Evolutionary conservation across 2,888 invertebrate genomes (phyloP).

Genomic region (Clusia tigrina): DNA sequence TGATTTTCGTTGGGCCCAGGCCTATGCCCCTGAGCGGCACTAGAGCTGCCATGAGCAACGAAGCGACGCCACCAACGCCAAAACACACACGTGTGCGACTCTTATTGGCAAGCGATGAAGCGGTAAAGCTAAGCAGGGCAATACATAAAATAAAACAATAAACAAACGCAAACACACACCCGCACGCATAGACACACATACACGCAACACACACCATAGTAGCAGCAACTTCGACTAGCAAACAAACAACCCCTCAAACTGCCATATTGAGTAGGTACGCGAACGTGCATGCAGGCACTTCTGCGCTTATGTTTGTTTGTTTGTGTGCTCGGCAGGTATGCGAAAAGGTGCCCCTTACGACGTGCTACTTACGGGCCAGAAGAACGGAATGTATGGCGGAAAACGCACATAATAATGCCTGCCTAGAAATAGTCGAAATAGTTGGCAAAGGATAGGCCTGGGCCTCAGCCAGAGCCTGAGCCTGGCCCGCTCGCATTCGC

Average conservation of each 20-base stretch:
- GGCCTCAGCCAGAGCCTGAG: background rate
- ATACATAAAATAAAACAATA: background rate
- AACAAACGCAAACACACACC: background rate
- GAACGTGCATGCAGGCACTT: constrained; percentile 6
- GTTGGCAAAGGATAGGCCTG: background rate
- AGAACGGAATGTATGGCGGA: background rate
- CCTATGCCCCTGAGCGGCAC: too few relatives aligned
- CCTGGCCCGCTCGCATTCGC: background rate
- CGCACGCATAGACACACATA: background rate
- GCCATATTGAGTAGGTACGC: constrained; percentile 7
- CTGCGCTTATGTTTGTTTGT: constrained; percentile 36
- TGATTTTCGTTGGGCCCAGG: too few relatives aligned
- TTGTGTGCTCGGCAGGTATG: constrained; percentile 34
- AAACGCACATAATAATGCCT: constrained; percentile 8
- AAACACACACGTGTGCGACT: background rate
- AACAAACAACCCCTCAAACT: constrained; percentile 18
- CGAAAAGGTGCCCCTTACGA: background rate
- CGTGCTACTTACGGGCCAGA: background rate
- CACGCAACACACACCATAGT: background rate
- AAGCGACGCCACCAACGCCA: background rate
- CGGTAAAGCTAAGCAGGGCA: constrained; percentile 9
- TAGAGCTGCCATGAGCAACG: background rate
- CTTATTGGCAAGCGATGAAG: constrained; percentile 16
- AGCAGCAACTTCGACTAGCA: too few relatives aligned
- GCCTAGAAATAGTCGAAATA: constrained; percentile 11